These are phyloP conservation scores for Bryconaethiops microstoma DNA, from an alignment of 2,797 vertebrate species.

Conservation along the genomic window DNA sequence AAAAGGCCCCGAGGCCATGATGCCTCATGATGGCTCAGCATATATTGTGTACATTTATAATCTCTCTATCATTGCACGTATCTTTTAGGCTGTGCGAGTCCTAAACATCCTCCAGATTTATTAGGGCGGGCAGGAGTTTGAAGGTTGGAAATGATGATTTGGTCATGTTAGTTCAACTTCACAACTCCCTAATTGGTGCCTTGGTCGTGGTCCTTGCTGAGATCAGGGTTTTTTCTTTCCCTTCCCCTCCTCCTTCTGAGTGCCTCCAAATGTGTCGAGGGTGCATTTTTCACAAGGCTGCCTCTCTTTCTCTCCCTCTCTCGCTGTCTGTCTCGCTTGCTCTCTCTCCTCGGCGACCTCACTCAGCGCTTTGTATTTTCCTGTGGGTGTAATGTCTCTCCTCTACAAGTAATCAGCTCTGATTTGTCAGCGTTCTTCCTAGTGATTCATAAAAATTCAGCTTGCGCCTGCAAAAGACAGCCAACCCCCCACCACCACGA, in stretches of 20 bases:
- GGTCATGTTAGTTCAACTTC: constrained; percentile 74
- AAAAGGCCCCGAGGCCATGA: constrained; percentile 61
- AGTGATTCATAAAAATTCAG: constrained; percentile 83
- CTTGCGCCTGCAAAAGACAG: constrained; percentile 76
- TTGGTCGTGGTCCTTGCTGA: constrained; percentile 82
- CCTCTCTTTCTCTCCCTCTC: constrained; percentile 59
- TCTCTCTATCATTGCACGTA: constrained; percentile 41
- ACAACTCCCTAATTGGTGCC: constrained; percentile 79
- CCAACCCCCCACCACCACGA: constrained; percentile 23
- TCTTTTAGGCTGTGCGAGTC: constrained; percentile 1
- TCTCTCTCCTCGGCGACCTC: constrained; percentile 71
- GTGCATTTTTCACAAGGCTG: constrained; percentile 76
- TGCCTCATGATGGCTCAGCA: constrained; percentile 71
- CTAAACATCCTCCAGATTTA: constrained; percentile 60
- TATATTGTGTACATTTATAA: constrained; percentile 57
- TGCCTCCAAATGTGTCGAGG: constrained; percentile 79
- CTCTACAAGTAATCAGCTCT: constrained; percentile 79
- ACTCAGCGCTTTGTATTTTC: constrained; percentile 82
- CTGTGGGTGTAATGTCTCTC: constrained; percentile 82
- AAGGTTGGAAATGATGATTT: constrained; percentile 67
- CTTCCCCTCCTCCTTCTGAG: constrained; percentile 72
- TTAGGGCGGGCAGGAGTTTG: constrained; percentile 66
- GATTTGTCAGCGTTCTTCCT: constrained; percentile 83
- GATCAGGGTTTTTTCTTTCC: constrained; percentile 71
- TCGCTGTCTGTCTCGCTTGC: constrained; percentile 62